Percentiles rank a stretch among this genome's conserved stretches.
Evolutionary conservation across 2,888 invertebrate species (phyloP).

Genomic region (Protonemura montana): DNA sequence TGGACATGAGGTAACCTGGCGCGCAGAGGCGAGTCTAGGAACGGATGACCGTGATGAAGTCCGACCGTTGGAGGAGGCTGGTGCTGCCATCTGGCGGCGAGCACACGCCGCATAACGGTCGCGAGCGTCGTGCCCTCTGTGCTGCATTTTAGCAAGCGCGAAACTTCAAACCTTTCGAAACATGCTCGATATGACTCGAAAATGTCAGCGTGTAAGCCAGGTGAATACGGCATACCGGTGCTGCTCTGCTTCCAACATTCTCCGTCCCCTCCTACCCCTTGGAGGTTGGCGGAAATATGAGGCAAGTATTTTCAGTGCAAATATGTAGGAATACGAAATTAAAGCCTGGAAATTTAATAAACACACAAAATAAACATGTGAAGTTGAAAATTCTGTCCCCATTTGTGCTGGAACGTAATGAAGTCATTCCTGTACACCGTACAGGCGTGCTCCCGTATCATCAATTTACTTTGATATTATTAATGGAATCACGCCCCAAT

Average conservation of each 20-base stretch:
- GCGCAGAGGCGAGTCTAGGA: background rate
- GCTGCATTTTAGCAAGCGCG: background rate
- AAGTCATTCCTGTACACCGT: background rate
- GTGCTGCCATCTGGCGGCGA: background rate
- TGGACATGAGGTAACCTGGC: background rate
- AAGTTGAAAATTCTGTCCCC: constrained; percentile 1
- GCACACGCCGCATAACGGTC: background rate
- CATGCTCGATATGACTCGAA: no score
- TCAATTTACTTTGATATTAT: constrained; percentile 27
- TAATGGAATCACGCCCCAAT: constrained; percentile 39
- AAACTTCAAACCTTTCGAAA: background rate
- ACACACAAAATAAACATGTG: background rate
- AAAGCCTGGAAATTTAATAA: background rate
- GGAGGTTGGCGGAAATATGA: no score
- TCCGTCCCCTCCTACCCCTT: no score
- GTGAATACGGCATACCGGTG: no score
- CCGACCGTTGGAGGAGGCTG: background rate
- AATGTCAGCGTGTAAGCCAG: no score
- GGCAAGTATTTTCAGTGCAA: no score
- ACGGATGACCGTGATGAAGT: background rate
- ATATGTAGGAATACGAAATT: background rate
- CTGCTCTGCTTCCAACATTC: no score
- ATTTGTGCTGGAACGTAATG: background rate
- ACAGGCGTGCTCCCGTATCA: background rate
- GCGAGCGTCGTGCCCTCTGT: background rate